Base-by-base conservation (phyloP, 2,888 invertebrate species). In the Smittia aterrima region DNA sequence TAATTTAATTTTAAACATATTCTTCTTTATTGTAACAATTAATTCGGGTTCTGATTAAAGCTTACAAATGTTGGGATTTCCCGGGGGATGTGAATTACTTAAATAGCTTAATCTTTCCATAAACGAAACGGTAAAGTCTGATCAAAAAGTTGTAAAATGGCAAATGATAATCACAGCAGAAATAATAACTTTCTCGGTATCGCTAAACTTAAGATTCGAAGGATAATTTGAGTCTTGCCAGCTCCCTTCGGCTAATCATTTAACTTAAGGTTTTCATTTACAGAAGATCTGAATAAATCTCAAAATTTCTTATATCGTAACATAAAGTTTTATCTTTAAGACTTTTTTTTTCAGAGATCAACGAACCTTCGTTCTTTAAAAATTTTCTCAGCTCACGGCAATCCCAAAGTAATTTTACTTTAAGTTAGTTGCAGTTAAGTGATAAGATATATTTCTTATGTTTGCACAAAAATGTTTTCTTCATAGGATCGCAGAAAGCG, bases 21-120 rank as follows among this genome's bases (percentile, higher is more conserved):
- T 47, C 47, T 47, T 16, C 47, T 47, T 47, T 47, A 47, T 47
- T 47, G 47, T 47, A 47, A 47, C 16, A 47, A 47, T 47, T 47
- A 47, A 47, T 47, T 47, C 47, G 47, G 47, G 47, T 47, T 47
- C 47, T 47, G 47, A 47, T 47, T 47, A n/a, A 47, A 47, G 47
- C 47, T 47, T 47, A 47, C 47, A 47, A 47, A 47, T 47, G 16
- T 47, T 32, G 32, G 32, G 47, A 47, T 47, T 2, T 32, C 32
- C 9, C 9, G 32, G 9, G 32, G 32, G 32, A 6, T 32, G 32
- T 32, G 32, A 32, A 32, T 3, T 32, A 32, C 32, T 32, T 32
- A 32, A 32, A 11, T 16, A 47, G 16, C 47, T 47, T 13, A 47
- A 47, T n/a, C 47, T 47, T 47, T 13, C 47, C 47, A 47, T 47